Conservation (phyloP, 2,113 vertebrate species). For the Pycnonotus jocosus region DNA sequence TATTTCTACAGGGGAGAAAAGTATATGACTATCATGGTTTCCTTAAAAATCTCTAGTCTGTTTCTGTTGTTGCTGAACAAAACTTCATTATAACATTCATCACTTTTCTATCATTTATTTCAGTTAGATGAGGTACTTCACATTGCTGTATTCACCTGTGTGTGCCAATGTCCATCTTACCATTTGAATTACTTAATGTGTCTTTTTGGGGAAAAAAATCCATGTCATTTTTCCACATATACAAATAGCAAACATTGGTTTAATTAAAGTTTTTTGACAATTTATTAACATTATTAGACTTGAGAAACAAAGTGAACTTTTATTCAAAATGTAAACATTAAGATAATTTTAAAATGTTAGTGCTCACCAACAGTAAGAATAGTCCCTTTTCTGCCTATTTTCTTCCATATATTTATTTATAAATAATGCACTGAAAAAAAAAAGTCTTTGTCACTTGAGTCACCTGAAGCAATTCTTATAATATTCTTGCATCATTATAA, state of each 20-base stretch:
- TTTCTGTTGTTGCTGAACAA: not conserved
- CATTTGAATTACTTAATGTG: not conserved
- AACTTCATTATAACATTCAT: not conserved
- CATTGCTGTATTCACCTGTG: not conserved
- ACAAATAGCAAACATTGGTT: not conserved
- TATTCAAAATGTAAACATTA: conserved; percentile 16
- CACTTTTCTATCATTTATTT: not conserved
- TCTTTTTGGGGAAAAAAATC: not conserved
- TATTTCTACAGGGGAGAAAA: not conserved
- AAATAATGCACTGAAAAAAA: conserved; percentile 21
- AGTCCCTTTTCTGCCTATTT: not conserved
- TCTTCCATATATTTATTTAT: not conserved
- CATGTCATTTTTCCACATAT: not conserved
- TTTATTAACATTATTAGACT: not conserved
- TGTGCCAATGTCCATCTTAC: too few species aligned
- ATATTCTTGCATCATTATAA: not conserved
- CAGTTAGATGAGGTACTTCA: not conserved
- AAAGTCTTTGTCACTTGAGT: not conserved
- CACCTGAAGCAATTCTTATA: not conserved
- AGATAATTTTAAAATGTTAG: not conserved
- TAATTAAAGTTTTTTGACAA: not conserved
- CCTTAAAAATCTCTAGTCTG: not conserved
- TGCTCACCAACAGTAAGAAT: not conserved
- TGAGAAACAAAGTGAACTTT: conserved; percentile 9
- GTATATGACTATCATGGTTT: not conserved